Evolutionary conservation across 1,140 invertebrate genomes (phyloP).

Genomic region (Bombus haemorrhoidalis): DNA sequence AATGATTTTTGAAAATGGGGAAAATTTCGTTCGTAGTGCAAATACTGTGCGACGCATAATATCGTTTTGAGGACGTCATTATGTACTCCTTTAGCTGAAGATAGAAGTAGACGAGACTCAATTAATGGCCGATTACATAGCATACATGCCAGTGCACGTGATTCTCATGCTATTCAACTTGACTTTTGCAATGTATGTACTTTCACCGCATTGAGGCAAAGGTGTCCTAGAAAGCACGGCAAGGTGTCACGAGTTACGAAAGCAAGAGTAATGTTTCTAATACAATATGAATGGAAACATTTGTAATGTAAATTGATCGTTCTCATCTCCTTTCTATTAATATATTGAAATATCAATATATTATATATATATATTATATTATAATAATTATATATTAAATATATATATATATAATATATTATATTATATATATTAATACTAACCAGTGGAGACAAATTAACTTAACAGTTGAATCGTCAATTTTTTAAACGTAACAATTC

Average conservation of each 20-base stretch:
- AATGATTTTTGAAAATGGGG: background rate
- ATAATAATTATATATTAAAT: too few relatives aligned
- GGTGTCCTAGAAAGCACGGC: constrained; percentile 34
- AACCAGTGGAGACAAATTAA: background rate
- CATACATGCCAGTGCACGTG: constrained; percentile 35
- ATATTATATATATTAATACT: too few relatives aligned
- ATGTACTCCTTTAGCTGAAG: background rate
- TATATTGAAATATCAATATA: background rate
- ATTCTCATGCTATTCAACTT: constrained; percentile 80
- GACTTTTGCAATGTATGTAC: constrained; percentile 74
- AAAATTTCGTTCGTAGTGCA: background rate
- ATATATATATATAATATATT: too few relatives aligned
- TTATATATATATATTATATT: too few relatives aligned
- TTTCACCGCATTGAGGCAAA: constrained; percentile 69
- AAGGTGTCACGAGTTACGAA: constrained; percentile 51
- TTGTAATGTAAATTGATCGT: background rate
- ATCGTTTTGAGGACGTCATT: background rate
- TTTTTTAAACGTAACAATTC: background rate
- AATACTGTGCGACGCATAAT: background rate
- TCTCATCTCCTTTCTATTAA: background rate
- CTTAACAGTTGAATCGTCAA: background rate
- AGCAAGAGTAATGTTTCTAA: constrained; percentile 19
- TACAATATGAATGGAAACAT: background rate
- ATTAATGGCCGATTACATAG: constrained; percentile 13
- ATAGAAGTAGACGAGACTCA: background rate